Evolutionary conservation across 53 echinoderm and acorn worm species (phyloP), one percentile per base, ranked within the genome.

Genomic region (Patiria pectinifera): DNA sequence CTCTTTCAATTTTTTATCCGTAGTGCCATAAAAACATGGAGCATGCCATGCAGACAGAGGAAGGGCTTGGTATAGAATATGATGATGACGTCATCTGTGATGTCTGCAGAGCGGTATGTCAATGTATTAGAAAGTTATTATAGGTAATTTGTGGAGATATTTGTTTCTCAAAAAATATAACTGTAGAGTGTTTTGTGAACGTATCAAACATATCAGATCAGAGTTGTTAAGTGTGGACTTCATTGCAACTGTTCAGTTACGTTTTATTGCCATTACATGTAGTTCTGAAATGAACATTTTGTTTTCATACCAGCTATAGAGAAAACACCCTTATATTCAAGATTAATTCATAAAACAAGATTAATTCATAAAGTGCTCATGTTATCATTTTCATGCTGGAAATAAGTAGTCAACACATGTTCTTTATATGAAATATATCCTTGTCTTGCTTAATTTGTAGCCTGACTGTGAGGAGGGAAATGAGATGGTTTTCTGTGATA

Each of bases 401-500:
- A 53, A 53, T 53, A 53, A 53, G 5, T 53, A 53, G 5, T 53
- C 53, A 5, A 53, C 53, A 53, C 53, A 53, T 53, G 53, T 53
- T 53, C 53, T 5, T 53, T 8, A 53, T 53, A 53, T 53, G 5
- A 53, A 53, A 6, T 53, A 6, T 53, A 8, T 53, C 8, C 35
- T 35, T 35, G 35, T 35, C 14, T 46, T 82, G 45, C 86, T 7
- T 74, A 60, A 22, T 60, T 94, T 92, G 69, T 86, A 99, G 99
- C 99, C 99, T 71, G 99, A 99, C 78, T 97, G 99, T 94, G 99
- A 99, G 74, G 99, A 99, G 80, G 99, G 97, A 85, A 99, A 99
- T 84, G 99, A 99, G 78, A 99, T 99, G 99, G 99, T 99, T 44
- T 99, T 99, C 94, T 99, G 99, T 90, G 99, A 99, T 92, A 95